Evolutionary conservation across 2,888 invertebrate genomes (phyloP), one percentile per base, ranked within the genome.

Genomic region (Tricholauxania praeusta): DNA sequence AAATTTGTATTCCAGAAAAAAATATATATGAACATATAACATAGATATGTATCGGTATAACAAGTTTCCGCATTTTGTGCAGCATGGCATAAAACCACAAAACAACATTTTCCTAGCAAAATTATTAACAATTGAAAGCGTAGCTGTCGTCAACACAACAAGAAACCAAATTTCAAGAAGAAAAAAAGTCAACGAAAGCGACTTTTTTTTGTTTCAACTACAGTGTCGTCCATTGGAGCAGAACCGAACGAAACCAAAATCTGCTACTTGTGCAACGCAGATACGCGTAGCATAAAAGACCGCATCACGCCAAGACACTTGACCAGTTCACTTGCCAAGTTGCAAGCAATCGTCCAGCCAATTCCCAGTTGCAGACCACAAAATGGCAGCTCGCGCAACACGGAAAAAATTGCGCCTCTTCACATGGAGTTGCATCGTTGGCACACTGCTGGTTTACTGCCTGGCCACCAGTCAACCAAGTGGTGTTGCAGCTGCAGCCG

Each of bases 401-500:
- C 12, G 51, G 14, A 62, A 19, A 15, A 52, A 63, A 53, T 22
- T 62, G 63, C 63, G 62, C 39, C 63, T 70, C 70, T n/a, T 70
- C 15, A 63, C 63, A 22, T 70, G 70, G 70, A 70, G 62, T 28
- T 70, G 62, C 70, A 28, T 59, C 5, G 17, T 19, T 12, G 52
- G 60, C 52, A 51, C 53, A 53, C n/a, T 62, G 53, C 47, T 63
- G 32, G n/a, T 69, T 48, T 32, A 51, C 51, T 60, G 59, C 59
- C 59, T 64, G 49, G 17, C 7, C 53, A 15, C 47, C n/a, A 6
- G 52, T 32, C 19, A 39, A 22, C 70, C 52, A 12, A 14, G 5
- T n/a, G 14, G 70, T 72, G 74, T 67, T 74, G 57, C 49, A 17
- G 55, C 73, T 68, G 70, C 75, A 71, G 73, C 57, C 6, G 64